Conservation (phyloP, 2,888 invertebrate species). For the Sesamia inferens region DNA sequence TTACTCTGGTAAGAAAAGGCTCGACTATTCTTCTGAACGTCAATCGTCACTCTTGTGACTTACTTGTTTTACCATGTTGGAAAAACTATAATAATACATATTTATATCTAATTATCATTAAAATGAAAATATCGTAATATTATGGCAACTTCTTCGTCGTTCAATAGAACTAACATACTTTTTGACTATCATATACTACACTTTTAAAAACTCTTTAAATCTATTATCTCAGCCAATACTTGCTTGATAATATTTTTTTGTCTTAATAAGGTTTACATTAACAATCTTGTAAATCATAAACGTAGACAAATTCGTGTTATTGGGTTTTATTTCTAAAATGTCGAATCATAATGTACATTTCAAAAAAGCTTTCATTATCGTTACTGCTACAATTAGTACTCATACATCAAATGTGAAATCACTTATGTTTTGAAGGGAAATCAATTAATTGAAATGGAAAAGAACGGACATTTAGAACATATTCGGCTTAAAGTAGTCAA, state of each 20-base stretch:
- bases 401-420: constrained; percentile 29
- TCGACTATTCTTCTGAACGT: not conserved
- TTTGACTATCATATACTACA: constrained; percentile 13
- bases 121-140: constrained; percentile 7
- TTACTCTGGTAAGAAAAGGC: not conserved
- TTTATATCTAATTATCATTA: not conserved
- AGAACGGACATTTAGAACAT: not conserved
- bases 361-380: constrained; percentile 35
- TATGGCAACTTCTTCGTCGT: not conserved
- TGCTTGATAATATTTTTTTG: not conserved
- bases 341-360: constrained; percentile 39
- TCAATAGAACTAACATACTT: not conserved
- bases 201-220: too few relatives aligned
- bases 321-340: constrained; percentile 17
- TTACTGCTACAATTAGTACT: constrained; percentile 9
- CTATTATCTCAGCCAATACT: constrained; percentile 8
- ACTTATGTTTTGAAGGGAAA: constrained; percentile 26
- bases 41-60: not conserved
- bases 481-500: not conserved
- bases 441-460: constrained; percentile 12
- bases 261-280: constrained; percentile 23
- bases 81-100: not conserved
- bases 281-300: not conserved
- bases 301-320: constrained; percentile 24
- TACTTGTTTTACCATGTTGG: too few relatives aligned